phyloP scores from a whole-genome alignment of 2,888 invertebrate genomes.

The Apodemia duryi region DNA sequence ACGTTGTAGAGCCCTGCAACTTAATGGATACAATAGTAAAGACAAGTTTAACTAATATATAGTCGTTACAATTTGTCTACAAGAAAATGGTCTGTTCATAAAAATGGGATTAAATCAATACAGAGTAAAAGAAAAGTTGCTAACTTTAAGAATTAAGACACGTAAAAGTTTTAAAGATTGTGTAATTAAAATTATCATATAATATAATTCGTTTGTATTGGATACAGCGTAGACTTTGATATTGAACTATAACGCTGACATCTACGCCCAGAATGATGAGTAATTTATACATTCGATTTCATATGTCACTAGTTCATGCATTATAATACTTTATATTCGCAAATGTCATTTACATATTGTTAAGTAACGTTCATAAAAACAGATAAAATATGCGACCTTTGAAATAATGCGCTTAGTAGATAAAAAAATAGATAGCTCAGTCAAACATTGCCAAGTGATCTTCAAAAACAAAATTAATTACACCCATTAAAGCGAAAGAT shows the following conservation, averaged over 20 bases:
- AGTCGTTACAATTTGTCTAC: too few relatives aligned
- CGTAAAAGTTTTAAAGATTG: too few relatives aligned
- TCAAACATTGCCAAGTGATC: slow-evolving; percentile 29
- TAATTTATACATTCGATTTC: slow-evolving; percentile 25
- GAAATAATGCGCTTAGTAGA: background rate
- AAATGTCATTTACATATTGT: slow-evolving; percentile 25
- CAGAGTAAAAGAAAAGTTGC: too few relatives aligned
- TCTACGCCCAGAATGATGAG: slow-evolving; percentile 7
- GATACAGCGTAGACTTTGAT: background rate
- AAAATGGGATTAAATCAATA: too few relatives aligned
- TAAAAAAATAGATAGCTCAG: slow-evolving; percentile 20
- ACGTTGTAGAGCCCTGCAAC: too few relatives aligned
- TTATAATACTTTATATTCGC: slow-evolving; percentile 17
- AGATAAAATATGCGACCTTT: slow-evolving; percentile 6
- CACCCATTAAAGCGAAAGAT: slow-evolving; percentile 45
- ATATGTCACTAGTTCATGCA: slow-evolving; percentile 23
- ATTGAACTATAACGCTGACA: slow-evolving; percentile 5
- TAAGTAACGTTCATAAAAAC: slow-evolving; percentile 13
- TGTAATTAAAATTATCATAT: too few relatives aligned
- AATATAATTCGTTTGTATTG: too few relatives aligned
- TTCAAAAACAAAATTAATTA: slow-evolving; percentile 43
- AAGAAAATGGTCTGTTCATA: too few relatives aligned
- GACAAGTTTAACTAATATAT: too few relatives aligned
- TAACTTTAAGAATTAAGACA: too few relatives aligned
- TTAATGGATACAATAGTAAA: too few relatives aligned